phyloP scores from a whole-genome alignment of 2,113 vertebrate species.

The Tetrax tetrax region DNA sequence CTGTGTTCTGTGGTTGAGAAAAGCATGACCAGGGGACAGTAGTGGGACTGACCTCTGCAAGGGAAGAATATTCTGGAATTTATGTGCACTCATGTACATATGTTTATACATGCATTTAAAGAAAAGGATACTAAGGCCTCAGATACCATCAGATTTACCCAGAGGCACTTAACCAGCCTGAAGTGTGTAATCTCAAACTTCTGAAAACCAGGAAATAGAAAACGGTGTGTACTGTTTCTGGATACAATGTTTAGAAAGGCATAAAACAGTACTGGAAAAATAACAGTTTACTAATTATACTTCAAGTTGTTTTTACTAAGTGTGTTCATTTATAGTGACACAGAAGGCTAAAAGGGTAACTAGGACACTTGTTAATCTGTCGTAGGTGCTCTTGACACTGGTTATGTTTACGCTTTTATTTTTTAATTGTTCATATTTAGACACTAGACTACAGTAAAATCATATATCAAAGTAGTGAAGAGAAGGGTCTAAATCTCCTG shows the following conservation, averaged over 20 bases:
- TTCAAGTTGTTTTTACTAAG: neutral
- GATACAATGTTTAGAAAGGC: neutral
- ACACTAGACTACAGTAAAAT: neutral
- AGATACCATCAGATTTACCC: neutral
- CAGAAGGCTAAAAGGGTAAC: neutral
- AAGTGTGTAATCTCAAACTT: neutral
- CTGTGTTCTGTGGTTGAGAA: neutral
- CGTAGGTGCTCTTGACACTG: neutral
- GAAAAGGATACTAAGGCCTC: neutral
- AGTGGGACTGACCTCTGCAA: neutral
- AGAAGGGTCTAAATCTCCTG: neutral
- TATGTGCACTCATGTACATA: neutral
- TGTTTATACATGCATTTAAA: neutral
- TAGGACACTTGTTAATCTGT: neutral
- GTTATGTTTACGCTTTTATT: neutral
- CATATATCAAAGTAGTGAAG: neutral
- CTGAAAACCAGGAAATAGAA: neutral
- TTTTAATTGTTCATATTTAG: neutral
- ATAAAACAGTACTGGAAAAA: neutral
- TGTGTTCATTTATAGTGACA: neutral
- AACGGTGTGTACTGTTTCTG: neutral
- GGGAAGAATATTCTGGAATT: neutral
- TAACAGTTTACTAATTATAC: neutral
- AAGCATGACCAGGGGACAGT: accelerated
- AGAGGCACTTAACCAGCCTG: neutral